These are phyloP conservation scores for Polyodon spathula DNA, from an alignment of 2,113 vertebrate species.

Conservation along the genomic window DNA sequence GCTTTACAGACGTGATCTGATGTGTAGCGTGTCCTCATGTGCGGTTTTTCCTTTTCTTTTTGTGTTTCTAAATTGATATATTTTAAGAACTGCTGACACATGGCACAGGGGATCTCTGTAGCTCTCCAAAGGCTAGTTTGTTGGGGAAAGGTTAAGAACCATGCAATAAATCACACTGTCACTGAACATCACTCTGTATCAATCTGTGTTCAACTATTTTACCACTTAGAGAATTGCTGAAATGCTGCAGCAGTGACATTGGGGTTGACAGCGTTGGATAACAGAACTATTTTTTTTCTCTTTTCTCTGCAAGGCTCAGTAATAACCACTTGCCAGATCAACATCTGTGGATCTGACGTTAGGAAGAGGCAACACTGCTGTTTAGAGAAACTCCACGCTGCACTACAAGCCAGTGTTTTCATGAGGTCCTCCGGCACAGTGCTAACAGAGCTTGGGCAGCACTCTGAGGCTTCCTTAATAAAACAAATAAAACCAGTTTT, in stretches of 20 bases:
- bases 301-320: conserved; percentile 6
- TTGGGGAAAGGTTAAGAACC: conserved; percentile 11
- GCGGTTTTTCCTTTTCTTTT: neutral
- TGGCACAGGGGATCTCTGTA: conserved; percentile 1
- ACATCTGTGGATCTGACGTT: neutral
- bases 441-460: too few relatives aligned
- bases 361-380: neutral
- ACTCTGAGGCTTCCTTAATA: too few relatives aligned
- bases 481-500: too few relatives aligned
- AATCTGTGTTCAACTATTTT: conserved; percentile 16
- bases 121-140: conserved; percentile 12
- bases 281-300: conserved; percentile 14
- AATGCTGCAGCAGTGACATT: conserved; percentile 24
- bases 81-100: conserved; percentile 2
- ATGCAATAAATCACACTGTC: conserved; percentile 28
- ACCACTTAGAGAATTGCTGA: conserved; percentile 22
- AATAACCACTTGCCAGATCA: neutral
- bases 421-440: too few relatives aligned
- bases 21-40: too few relatives aligned
- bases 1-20: too few relatives aligned
- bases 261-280: conserved; percentile 19
- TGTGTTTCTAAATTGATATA: neutral
- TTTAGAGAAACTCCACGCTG: too few relatives aligned
- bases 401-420: too few relatives aligned
- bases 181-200: conserved; percentile 26